Evolutionary conservation across 92 coral and sea anemone genomes (phyloP).

Genomic region (Umimayanthus kanabou): DNA sequence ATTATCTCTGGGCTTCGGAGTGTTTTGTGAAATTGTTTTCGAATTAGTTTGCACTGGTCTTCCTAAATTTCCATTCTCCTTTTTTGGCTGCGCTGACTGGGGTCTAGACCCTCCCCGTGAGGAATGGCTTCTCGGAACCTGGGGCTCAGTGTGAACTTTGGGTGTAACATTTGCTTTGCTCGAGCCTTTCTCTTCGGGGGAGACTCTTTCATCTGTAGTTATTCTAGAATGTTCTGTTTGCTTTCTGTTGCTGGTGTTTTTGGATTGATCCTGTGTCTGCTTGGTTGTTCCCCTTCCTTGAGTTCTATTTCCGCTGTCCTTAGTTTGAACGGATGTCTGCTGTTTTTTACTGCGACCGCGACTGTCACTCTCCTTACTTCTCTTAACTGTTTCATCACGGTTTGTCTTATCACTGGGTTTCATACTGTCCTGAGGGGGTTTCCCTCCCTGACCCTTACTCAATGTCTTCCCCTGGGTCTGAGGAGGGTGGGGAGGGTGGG

Average conservation of each 20-base stretch:
- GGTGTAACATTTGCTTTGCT: slow-evolving; percentile 13
- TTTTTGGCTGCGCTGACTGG: slow-evolving; percentile 13
- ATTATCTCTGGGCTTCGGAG: neutral
- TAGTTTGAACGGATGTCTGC: neutral
- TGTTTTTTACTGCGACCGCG: slow-evolving; percentile 29
- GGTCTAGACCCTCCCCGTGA: slow-evolving; percentile 19
- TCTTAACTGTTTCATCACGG: slow-evolving; percentile 6
- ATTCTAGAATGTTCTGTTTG: slow-evolving; percentile 19
- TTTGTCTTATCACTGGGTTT: slow-evolving; percentile 10
- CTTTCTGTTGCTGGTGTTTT: slow-evolving; percentile 9
- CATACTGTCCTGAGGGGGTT: neutral
- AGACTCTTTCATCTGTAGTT: slow-evolving; percentile 4
- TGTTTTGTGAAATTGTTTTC: slow-evolving; percentile 6
- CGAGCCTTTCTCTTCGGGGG: neutral
- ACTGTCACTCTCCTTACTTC: slow-evolving; percentile 4
- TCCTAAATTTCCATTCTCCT: slow-evolving; percentile 20
- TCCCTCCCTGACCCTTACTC: neutral
- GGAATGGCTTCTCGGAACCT: slow-evolving; percentile 16
- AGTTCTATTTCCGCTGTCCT: neutral
- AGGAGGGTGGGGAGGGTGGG: neutral
- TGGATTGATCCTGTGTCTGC: slow-evolving; percentile 28
- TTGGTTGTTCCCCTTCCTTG: neutral
- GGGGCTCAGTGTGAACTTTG: slow-evolving; percentile 25
- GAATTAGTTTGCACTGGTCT: neutral
- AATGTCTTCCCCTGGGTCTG: slow-evolving; percentile 2